Conservation (phyloP, 2,113 vertebrate genomes). For the Desmodus rotundus region DNA sequence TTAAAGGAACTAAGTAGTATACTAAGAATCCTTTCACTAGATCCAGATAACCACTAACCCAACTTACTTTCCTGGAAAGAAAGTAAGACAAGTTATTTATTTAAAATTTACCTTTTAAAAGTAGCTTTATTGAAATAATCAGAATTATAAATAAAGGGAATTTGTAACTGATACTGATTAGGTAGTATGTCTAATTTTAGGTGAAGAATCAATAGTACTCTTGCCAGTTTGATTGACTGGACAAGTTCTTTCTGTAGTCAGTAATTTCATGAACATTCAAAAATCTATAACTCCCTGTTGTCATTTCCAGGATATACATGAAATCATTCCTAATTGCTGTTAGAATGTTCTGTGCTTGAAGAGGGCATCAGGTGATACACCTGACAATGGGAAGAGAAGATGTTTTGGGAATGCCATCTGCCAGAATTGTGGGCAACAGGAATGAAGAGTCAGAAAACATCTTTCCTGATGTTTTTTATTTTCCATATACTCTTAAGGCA, state of each 20-base stretch:
- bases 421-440: constrained; percentile 48
- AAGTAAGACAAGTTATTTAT: background rate
- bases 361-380: constrained; percentile 54
- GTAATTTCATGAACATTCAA: constrained; percentile 35
- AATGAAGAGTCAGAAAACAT: constrained; percentile 60
- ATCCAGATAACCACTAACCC: background rate
- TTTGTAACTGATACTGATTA: background rate
- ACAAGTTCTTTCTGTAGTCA: constrained; percentile 20
- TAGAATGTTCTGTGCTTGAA: constrained; percentile 55
- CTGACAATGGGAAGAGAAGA: constrained; percentile 47
- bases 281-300: constrained; percentile 44
- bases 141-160: background rate
- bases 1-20: background rate
- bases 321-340: constrained; percentile 47
- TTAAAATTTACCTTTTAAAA: background rate
- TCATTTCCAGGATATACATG: constrained; percentile 54
- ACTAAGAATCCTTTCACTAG: background rate
- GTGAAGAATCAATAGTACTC: constrained; percentile 13
- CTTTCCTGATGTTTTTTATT: constrained; percentile 39
- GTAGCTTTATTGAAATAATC: background rate
- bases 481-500: constrained; percentile 39
- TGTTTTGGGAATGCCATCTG: constrained; percentile 41
- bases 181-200: constrained; percentile 26
- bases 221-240: background rate
- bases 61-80: constrained; percentile 4